Percentiles rank a stretch among this genome's conserved stretches.
These are phyloP conservation scores for Hippocampus mohnikei DNA, from an alignment of 2,113 vertebrate genomes.

Conservation along the genomic window DNA sequence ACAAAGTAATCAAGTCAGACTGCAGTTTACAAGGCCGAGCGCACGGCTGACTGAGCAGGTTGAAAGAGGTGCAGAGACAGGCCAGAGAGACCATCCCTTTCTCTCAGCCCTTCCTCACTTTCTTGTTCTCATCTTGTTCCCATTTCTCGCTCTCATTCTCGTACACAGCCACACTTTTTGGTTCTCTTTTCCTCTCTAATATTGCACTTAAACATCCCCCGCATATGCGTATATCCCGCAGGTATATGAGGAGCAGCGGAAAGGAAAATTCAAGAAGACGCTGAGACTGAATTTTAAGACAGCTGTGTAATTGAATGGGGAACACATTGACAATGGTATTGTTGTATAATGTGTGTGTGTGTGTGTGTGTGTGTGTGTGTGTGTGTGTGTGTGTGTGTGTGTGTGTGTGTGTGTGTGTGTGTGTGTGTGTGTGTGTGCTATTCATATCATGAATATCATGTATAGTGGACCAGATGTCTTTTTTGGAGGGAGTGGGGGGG, in stretches of 20 bases:
- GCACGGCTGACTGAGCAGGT: slow-evolving; percentile 67
- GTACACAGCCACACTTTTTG: slow-evolving; percentile 16
- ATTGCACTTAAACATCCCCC: slow-evolving; percentile 29
- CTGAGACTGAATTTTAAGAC: slow-evolving; percentile 50
- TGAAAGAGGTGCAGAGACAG: slow-evolving; percentile 61
- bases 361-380: neutral
- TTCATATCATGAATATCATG: slow-evolving; percentile 6
- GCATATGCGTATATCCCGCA: slow-evolving; percentile 32
- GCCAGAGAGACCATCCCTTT: slow-evolving; percentile 37
- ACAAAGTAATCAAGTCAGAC: slow-evolving; percentile 73
- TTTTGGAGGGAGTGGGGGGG: neutral
- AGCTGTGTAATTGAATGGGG: slow-evolving; percentile 56
- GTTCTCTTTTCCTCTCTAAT: slow-evolving; percentile 11
- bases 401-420: neutral
- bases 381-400: neutral
- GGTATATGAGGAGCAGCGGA: slow-evolving; percentile 25
- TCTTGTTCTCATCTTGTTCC: slow-evolving; percentile 14
- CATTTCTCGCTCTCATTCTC: slow-evolving; percentile 8
- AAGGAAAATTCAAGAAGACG: slow-evolving; percentile 38
- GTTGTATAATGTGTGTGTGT: neutral
- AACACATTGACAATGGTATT: slow-evolving; percentile 39
- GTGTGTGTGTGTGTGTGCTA: neutral
- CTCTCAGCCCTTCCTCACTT: slow-evolving; percentile 28
- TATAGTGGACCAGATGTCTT: neutral
- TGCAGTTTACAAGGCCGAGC: slow-evolving; percentile 65